Evolutionary conservation across 2,797 vertebrate genomes (phyloP).

Genomic region (Scolopax rusticola): DNA sequence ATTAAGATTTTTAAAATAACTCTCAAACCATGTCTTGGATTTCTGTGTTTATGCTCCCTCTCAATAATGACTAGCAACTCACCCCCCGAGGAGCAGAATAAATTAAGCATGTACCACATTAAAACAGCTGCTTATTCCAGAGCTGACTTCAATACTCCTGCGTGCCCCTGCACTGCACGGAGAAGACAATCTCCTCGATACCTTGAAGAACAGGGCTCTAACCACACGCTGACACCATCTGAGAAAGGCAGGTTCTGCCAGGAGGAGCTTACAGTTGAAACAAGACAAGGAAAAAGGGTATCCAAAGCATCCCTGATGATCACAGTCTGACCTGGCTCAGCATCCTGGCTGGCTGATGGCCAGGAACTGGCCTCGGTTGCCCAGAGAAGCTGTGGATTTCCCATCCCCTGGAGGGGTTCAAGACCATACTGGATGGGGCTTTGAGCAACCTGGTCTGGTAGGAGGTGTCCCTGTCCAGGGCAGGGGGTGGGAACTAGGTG

Average conservation of each 20-base stretch:
- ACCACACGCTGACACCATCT: accelerated
- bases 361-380: background rate
- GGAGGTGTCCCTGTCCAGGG: background rate
- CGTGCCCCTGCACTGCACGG: accelerated
- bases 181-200: background rate
- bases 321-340: background rate
- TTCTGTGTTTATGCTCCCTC: constrained; percentile 21
- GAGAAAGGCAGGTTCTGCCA: background rate
- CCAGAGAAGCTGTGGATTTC: background rate
- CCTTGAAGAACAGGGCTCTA: background rate
- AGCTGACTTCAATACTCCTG: background rate
- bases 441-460: background rate
- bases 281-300: background rate
- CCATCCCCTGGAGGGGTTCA: background rate
- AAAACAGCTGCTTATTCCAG: background rate
- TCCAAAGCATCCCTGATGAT: accelerated
- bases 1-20: constrained; percentile 44
- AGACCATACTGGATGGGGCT: background rate
- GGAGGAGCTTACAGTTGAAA: background rate
- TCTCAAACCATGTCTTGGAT: constrained; percentile 12
- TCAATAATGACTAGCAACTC: constrained; percentile 30
- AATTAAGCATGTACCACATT: background rate
- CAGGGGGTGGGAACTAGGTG: background rate
- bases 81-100: constrained; percentile 30
- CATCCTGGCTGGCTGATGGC: background rate